phyloP scores from a whole-genome alignment of 2,113 vertebrate genomes.

The Monopterus albus region DNA sequence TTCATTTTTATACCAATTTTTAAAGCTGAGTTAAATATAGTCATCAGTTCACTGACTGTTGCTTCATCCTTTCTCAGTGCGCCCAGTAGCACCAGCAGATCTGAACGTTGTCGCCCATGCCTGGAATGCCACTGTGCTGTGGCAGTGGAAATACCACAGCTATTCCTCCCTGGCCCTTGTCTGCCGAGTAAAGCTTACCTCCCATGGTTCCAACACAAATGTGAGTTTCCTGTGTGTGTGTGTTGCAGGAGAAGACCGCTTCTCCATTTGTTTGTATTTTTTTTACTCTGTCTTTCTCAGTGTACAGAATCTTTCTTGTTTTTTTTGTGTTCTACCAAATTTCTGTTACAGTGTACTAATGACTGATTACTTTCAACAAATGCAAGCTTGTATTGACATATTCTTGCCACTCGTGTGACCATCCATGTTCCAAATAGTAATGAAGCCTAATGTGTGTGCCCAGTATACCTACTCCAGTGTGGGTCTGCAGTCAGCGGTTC shows the following conservation, averaged over 20 bases:
- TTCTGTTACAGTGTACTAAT: not conserved
- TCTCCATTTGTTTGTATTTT: slow-evolving; percentile 6
- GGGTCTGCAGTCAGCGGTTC: slow-evolving; percentile 59
- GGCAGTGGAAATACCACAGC: slow-evolving; percentile 70
- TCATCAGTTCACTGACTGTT: not conserved
- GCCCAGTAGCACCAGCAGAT: slow-evolving; percentile 63
- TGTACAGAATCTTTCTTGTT: not conserved
- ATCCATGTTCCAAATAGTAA: not conserved
- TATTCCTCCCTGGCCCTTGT: slow-evolving; percentile 69
- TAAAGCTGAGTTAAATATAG: too few relatives aligned
- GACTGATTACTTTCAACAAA: not conserved
- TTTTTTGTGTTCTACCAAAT: not conserved
- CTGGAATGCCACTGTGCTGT: slow-evolving; percentile 74
- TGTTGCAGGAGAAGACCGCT: not conserved
- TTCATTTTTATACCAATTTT: not conserved
- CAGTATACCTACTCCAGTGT: slow-evolving; percentile 72
- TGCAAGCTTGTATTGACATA: not conserved
- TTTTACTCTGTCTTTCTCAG: not conserved
- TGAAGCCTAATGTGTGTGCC: slow-evolving; percentile 23
- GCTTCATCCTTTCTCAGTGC: slow-evolving; percentile 60
- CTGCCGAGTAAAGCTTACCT: slow-evolving; percentile 73
- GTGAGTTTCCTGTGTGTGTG: slow-evolving; percentile 53
- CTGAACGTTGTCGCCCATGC: slow-evolving; percentile 16
- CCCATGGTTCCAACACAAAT: slow-evolving; percentile 17
- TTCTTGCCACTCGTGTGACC: slow-evolving; percentile 3